Conservation (phyloP, 2,113 vertebrate species). For the Podarcis cretensis region DNA sequence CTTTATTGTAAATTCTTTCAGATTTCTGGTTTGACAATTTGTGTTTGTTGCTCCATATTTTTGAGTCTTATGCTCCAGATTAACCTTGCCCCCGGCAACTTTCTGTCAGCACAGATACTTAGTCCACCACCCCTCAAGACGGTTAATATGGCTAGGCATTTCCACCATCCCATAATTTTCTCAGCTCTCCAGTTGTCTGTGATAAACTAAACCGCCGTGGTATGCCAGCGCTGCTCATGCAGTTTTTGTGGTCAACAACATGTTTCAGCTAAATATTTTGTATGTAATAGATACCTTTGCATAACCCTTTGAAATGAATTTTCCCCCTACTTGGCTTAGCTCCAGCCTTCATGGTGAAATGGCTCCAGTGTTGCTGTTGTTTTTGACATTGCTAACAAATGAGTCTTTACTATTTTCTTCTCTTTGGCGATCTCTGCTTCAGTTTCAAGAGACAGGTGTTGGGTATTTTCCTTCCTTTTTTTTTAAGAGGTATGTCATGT, state of each 20-base stretch:
- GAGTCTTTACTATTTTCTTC: neutral
- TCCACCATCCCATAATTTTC: neutral
- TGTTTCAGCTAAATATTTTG: constrained; percentile 53
- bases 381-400: neutral
- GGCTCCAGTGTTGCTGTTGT: neutral
- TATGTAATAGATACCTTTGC: constrained; percentile 51
- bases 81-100: neutral
- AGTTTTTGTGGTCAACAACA: constrained; percentile 51
- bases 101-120: neutral
- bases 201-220: constrained; percentile 24
- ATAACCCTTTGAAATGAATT: constrained; percentile 29
- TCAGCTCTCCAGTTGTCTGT: constrained; percentile 37
- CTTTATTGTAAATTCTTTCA: neutral
- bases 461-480: neutral
- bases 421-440: too few relatives aligned
- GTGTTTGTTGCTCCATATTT: neutral
- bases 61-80: neutral
- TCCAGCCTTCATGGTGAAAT: too few relatives aligned
- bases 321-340: neutral
- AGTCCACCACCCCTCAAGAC: neutral
- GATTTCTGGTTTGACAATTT: neutral
- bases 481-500: neutral
- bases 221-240: constrained; percentile 34
- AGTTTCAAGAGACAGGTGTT: accelerated
- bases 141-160: neutral